A percentile compares a stretch with the other conserved stretches of the same genome.
Conservation (phyloP, 1,140 invertebrate genomes). For the Melanaphis sacchari region DNA sequence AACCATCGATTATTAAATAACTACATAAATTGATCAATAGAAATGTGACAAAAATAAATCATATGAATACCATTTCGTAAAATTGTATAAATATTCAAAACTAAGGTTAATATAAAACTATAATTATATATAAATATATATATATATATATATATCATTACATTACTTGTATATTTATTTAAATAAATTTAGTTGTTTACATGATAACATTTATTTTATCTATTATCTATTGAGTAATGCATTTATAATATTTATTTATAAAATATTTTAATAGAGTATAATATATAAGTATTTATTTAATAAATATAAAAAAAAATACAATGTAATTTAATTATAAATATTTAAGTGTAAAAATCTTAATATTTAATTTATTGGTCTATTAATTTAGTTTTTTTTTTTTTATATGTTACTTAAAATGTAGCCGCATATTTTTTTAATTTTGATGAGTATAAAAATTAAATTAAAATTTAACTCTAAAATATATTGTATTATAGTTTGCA, state of each 20-base stretch:
- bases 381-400: background rate
- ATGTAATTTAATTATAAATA: no score
- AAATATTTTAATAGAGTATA: no score
- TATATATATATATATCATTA: background rate
- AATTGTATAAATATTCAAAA: background rate
- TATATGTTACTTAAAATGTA: background rate
- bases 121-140: background rate
- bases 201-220: background rate
- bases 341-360: no score
- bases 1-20: slow-evolving; percentile 8
- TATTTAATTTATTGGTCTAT: background rate
- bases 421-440: background rate
- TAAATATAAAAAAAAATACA: no score
- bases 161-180: no score
- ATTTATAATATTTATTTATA: background rate
- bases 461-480: background rate
- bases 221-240: background rate
- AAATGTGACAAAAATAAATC: background rate
- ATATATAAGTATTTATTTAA: no score
- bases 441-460: background rate
- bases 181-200: no score
- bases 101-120: background rate
- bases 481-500: background rate
- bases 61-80: background rate
- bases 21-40: background rate